These are phyloP conservation scores for Eudemis profundana DNA, from an alignment of 2,888 invertebrate species.

Conservation along the genomic window DNA sequence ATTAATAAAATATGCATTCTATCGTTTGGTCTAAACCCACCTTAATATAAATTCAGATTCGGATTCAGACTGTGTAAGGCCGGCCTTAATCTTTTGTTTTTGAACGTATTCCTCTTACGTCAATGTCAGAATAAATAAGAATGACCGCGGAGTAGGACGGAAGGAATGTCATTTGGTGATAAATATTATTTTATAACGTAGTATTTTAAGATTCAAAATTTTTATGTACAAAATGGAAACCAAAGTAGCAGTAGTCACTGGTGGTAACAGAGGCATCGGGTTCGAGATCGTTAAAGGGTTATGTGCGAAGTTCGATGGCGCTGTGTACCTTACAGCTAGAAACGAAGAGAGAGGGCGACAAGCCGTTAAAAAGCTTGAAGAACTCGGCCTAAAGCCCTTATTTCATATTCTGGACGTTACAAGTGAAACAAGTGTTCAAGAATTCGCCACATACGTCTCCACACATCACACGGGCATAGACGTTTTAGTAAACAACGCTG, in stretches of 20 bases:
- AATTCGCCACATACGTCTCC: constrained; percentile 85
- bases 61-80: no score
- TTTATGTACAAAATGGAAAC: constrained; percentile 80
- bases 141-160: constrained; percentile 54
- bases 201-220: constrained; percentile 64
- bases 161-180: constrained; percentile 56
- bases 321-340: constrained; percentile 90
- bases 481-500: constrained; percentile 92
- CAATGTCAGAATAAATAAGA: constrained; percentile 47
- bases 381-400: constrained; percentile 83
- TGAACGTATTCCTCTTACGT: constrained; percentile 18
- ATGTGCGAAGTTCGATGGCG: constrained; percentile 88
- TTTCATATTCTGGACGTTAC: constrained; percentile 90
- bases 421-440: constrained; percentile 85
- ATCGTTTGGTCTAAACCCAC: no score
- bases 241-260: constrained; percentile 82
- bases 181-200: constrained; percentile 65
- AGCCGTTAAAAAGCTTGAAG: constrained; percentile 86
- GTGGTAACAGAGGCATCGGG: constrained; percentile 79
- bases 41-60: no score
- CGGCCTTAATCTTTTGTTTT: background rate
- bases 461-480: constrained; percentile 88
- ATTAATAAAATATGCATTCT: no score
- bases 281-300: constrained; percentile 83
- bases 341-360: constrained; percentile 85